phyloP scores from a whole-genome alignment of 2,797 vertebrate species.

The Sciaenops ocellatus region DNA sequence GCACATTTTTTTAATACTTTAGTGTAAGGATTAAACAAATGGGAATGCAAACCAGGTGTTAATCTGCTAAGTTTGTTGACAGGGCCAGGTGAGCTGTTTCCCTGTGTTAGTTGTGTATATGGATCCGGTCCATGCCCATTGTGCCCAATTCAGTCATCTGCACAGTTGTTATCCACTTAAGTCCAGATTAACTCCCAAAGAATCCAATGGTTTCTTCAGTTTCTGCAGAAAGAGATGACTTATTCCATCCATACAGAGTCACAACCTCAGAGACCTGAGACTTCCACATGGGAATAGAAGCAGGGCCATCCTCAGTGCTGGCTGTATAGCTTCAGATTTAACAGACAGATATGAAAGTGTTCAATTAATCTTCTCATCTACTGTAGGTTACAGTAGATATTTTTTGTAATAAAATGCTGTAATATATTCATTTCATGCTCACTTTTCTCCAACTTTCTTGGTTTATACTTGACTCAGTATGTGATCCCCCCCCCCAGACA shows the following conservation, averaged over 20 bases:
- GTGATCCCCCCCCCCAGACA: neutral
- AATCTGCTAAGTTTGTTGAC: neutral
- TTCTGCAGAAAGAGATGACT: too few relatives aligned
- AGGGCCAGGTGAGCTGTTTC: neutral
- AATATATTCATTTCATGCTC: neutral
- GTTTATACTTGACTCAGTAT: neutral
- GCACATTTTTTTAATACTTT: neutral
- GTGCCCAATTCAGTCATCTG: too few relatives aligned
- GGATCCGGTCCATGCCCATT: too few relatives aligned
- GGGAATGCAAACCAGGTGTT: neutral
- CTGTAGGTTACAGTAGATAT: too few relatives aligned
- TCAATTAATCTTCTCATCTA: neutral
- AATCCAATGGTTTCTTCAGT: too few relatives aligned
- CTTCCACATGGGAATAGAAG: too few relatives aligned
- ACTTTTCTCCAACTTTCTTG: neutral
- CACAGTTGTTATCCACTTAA: too few relatives aligned
- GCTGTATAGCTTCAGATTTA: neutral
- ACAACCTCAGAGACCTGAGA: too few relatives aligned
- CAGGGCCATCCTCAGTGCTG: too few relatives aligned
- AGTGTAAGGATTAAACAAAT: neutral
- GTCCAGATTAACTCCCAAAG: too few relatives aligned
- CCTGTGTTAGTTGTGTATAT: neutral
- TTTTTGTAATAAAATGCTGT: neutral
- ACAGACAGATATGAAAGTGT: neutral
- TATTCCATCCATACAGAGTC: too few relatives aligned